A percentile compares a stretch with the other conserved stretches of the same genome.
Conservation (phyloP, 2,113 vertebrate species). For the Lathamus discolor region DNA sequence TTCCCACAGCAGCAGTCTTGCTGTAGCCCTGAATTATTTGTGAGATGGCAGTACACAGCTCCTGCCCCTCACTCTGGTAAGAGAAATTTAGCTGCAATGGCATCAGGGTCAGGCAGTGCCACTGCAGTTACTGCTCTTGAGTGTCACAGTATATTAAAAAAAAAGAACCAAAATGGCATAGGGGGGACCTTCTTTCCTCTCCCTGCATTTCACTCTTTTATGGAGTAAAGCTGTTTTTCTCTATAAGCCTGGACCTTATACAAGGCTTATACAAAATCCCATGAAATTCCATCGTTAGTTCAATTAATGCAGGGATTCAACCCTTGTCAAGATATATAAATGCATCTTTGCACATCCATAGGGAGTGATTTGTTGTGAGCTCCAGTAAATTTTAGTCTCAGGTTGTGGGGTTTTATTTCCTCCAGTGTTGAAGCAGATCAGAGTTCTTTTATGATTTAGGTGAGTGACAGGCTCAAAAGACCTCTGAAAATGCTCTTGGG, state of each 20-base stretch:
- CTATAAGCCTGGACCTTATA: not conserved
- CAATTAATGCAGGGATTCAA: not conserved
- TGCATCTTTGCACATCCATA: not conserved
- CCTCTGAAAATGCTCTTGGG: not conserved
- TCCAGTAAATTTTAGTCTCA: not conserved
- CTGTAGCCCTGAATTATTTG: not conserved
- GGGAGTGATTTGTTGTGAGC: not conserved
- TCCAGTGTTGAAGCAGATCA: not conserved
- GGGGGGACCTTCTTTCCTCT: not conserved
- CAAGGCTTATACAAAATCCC: not conserved
- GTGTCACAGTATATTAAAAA: not conserved
- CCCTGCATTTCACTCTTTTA: not conserved
- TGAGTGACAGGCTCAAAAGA: not conserved
- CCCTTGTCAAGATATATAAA: not conserved
- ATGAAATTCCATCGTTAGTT: not conserved
- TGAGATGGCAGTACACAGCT: not conserved
- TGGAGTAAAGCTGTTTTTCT: not conserved
- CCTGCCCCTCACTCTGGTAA: not conserved
- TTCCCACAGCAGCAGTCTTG: not conserved
- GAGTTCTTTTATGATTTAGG: not conserved
- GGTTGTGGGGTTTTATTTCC: not conserved
- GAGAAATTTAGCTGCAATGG: not conserved
- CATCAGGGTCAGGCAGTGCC: not conserved
- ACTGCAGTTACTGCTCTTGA: not conserved
- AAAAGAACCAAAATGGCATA: not conserved